A percentile compares a stretch with the other conserved stretches of the same genome.
phyloP scores from a whole-genome alignment of 2,888 invertebrate species.

The Limnephilus marmoratus region DNA sequence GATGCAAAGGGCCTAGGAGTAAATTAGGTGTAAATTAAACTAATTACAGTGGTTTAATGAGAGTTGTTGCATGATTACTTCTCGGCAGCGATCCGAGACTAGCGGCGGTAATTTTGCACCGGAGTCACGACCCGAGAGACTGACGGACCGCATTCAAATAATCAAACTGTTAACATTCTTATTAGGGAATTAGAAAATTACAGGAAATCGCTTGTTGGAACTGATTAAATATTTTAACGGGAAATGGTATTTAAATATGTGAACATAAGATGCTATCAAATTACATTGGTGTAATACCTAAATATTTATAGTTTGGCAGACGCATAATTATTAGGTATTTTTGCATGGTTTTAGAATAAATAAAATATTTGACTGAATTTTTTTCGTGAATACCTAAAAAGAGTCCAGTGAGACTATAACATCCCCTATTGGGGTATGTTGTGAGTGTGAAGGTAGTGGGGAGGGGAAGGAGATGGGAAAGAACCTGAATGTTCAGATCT shows the following conservation, averaged over 20 bases:
- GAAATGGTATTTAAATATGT: neutral
- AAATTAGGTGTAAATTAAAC: slow-evolving; percentile 65
- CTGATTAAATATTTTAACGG: neutral
- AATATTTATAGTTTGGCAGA: neutral
- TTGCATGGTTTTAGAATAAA: neutral
- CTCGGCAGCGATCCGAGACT: slow-evolving; percentile 40
- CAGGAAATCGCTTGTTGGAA: slow-evolving; percentile 1
- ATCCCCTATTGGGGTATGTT: too few relatives aligned
- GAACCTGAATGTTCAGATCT: too few relatives aligned
- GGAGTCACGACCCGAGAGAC: slow-evolving; percentile 61
- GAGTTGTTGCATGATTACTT: slow-evolving; percentile 55
- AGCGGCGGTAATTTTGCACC: slow-evolving; percentile 52
- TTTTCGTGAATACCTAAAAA: too few relatives aligned
- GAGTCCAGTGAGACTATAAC: too few relatives aligned
- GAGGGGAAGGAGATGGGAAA: too few relatives aligned
- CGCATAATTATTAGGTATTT: neutral
- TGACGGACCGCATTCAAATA: slow-evolving; percentile 64
- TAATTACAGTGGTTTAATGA: slow-evolving; percentile 63
- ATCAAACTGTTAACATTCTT: slow-evolving; percentile 65
- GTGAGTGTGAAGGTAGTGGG: too few relatives aligned
- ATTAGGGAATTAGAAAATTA: slow-evolving; percentile 51
- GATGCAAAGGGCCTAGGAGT: slow-evolving; percentile 9
- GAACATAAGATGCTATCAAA: neutral
- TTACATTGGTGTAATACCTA: neutral
- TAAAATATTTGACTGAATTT: neutral